Base-by-base conservation (phyloP, 2,888 invertebrate species). In the Ophion slaviceki region DNA sequence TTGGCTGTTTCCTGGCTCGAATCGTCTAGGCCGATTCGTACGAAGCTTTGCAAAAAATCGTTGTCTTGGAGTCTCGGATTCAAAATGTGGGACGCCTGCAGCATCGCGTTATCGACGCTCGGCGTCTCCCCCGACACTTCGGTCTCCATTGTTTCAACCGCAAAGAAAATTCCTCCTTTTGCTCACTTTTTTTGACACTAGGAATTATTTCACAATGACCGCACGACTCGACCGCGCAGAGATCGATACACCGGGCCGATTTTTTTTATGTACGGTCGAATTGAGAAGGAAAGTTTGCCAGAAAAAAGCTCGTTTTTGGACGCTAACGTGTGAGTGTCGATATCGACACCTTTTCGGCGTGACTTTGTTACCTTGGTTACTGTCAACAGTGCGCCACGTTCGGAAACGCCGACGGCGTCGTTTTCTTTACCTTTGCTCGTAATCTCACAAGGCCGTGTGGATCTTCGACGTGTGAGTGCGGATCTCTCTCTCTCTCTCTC, bases 1-100 rank as follows among this genome's bases (percentile, higher is more conserved):
- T 24, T 53, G 53, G 14, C 40, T 59, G 45, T 74, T 79, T 80
- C 87, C 74, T 20, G 64, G 75, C 6, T 75, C 66, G 71, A 70
- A 40, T 95, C 95, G 2, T 95, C 96, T 8, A 95, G 94, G 45
- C 96, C 97, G 24, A 97, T 96, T 75, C 97, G 95, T 20, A 97
- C 96, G 92, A 97, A 98, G 92, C 97, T 97, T 94, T 97, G 97
- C 24, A 98, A 93, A 89, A 97, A 95, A 92, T 97, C 97, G 17
- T 96, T 96, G 88, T 97, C 96, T 91, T 96, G 92, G 28, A 93
- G 95, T 68, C 96, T 96, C 47, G 96, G 95, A 78, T 96, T 96
- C n/a, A 97, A 94, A 75, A 96, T 96, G 84, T 95, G 95, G 71
- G 95, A 95, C 61, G 95, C 95, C 88, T 95, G 95, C 36, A 94